A percentile compares a stretch with the other conserved stretches of the same genome.
Conservation (phyloP, 2,797 vertebrate genomes). For the Ataeniobius toweri region DNA sequence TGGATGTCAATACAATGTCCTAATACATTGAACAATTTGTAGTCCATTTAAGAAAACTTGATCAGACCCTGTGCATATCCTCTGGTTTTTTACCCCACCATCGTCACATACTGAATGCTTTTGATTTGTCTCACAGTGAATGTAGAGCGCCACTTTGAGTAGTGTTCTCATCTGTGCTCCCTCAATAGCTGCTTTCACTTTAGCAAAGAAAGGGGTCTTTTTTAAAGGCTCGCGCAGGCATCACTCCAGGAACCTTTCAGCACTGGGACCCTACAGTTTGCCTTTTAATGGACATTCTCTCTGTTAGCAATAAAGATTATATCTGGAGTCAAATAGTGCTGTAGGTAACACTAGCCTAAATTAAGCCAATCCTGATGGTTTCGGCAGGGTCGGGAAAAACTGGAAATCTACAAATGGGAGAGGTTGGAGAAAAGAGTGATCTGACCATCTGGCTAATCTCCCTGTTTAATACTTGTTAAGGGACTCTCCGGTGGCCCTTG, state of each 20-base stretch:
- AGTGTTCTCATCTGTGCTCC: constrained; percentile 53
- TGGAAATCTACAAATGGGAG: constrained; percentile 64
- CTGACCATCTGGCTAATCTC: constrained; percentile 75
- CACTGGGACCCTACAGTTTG: constrained; percentile 52
- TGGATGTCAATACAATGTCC: neutral
- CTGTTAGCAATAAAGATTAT: constrained; percentile 75
- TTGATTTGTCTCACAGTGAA: constrained; percentile 64
- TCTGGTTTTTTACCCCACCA: constrained; percentile 30
- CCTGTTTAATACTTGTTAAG: constrained; percentile 68
- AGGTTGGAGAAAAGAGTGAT: constrained; percentile 62
- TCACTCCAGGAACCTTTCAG: constrained; percentile 67
- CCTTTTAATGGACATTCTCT: constrained; percentile 72
- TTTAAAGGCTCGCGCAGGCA: constrained; percentile 60
- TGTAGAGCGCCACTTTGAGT: constrained; percentile 56
- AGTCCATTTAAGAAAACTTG: constrained; percentile 43
- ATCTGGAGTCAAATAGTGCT: constrained; percentile 69
- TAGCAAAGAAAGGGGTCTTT: constrained; percentile 60
- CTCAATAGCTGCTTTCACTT: constrained; percentile 70
- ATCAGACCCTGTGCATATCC: constrained; percentile 45
- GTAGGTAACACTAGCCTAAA: constrained; percentile 69
- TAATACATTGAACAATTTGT: neutral
- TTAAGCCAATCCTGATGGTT: constrained; percentile 59
- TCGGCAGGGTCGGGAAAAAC: constrained; percentile 57
- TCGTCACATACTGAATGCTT: constrained; percentile 53
- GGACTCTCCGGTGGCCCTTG: constrained; percentile 51